Conservation (phyloP, 2,888 invertebrate genomes). For the Chirona hameri region DNA sequence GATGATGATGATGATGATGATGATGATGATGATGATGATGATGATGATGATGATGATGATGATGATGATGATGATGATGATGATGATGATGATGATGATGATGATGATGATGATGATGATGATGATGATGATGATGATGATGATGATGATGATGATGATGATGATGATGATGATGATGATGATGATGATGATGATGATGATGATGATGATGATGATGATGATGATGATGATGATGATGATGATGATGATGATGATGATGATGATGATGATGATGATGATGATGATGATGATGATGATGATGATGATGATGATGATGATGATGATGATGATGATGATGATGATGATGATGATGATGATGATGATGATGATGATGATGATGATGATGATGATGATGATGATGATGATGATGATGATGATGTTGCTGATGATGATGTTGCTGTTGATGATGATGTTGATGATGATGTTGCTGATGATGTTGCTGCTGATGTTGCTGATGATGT, state of each 20-base stretch:
- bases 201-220: slow-evolving; percentile 22
- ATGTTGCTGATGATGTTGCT: too few species aligned
- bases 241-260: slow-evolving; percentile 22
- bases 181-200: slow-evolving; percentile 22
- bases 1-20: neutral
- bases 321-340: slow-evolving; percentile 22
- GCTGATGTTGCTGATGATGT: too few species aligned
- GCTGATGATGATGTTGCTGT: too few species aligned
- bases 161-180: slow-evolving; percentile 5
- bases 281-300: too few species aligned
- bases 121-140: slow-evolving; percentile 22
- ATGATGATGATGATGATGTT: too few species aligned
- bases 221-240: slow-evolving; percentile 22
- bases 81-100: slow-evolving; percentile 22
- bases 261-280: slow-evolving; percentile 22
- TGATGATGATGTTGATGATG: too few species aligned
- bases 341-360: slow-evolving; percentile 22
- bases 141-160: slow-evolving; percentile 22
- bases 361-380: slow-evolving; percentile 22
- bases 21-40: slow-evolving; percentile 11
- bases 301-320: slow-evolving; percentile 22
- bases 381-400: slow-evolving; percentile 22
- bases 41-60: slow-evolving; percentile 11
- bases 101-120: slow-evolving; percentile 22
- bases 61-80: slow-evolving; percentile 22